phyloP scores from a whole-genome alignment of 2,113 vertebrate species.

The Oreotragus oreotragus region DNA sequence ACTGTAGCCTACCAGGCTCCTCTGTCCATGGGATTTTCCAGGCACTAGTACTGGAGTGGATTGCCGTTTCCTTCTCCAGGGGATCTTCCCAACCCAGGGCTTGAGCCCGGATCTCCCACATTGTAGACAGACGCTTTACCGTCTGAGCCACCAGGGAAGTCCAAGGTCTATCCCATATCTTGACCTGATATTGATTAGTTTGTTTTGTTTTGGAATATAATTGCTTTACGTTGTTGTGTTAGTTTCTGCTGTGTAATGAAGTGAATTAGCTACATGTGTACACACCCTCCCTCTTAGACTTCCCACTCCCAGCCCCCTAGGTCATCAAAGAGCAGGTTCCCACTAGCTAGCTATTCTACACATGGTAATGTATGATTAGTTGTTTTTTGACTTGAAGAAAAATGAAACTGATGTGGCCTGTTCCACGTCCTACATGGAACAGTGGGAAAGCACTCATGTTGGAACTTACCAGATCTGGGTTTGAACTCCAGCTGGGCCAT shows the following conservation, averaged over 20 bases:
- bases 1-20: no score
- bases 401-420: not conserved
- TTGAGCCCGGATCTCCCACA: no score
- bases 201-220: not conserved
- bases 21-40: no score
- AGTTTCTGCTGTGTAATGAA: not conserved
- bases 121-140: no score
- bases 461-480: not conserved
- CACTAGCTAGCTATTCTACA: not conserved
- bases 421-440: not conserved
- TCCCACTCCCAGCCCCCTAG: not conserved
- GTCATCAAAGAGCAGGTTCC: not conserved
- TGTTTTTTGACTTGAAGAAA: not conserved
- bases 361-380: not conserved
- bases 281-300: not conserved
- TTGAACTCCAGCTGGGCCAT: not conserved
- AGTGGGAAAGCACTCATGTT: not conserved
- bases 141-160: no score
- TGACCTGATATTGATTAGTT: not conserved
- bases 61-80: no score
- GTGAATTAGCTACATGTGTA: not conserved
- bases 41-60: no score
- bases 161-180: no score
- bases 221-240: not conserved
- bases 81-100: no score